Base-by-base conservation (phyloP, 1,140 invertebrate species). In the Mercenaria mercenaria region DNA sequence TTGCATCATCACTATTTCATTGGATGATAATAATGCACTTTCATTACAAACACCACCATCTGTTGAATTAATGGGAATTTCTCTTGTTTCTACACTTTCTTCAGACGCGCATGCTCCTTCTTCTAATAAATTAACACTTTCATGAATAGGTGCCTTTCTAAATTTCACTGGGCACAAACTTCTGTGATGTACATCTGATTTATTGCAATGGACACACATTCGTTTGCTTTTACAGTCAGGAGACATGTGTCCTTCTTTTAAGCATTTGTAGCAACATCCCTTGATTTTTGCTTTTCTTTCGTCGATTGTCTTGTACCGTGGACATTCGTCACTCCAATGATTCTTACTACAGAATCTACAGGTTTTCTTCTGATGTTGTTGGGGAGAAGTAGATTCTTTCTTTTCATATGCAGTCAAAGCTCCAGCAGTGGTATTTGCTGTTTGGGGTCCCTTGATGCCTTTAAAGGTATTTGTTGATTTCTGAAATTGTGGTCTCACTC, bases 1-100 rank as follows among this genome's bases (percentile, higher is more conserved):
- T 52, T 77, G 37, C 39, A 77, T 77, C 11, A 77, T 26, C 26
- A 77, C 74, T 23, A 26, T 43, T 77, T 77, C 74, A 37, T 41
- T 41, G 3, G 43, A 32, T 18, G 74, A 77, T 50, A 77, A 8
- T n/a, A 47, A 37, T 11, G 47, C 74, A 77, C 32, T 77, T 77
- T 77, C 39, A 26, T 32, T 41, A 32, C 11, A 13, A 20, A 6
- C 29, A 6, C 13, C 3, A 32, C 6, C 15, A 69, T 6, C 15
- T 34, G 67, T 69, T 15, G 43, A 47, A 47, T 47, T 6, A 8
- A 8, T 47, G 6, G 15, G 43, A 47, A 8, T 47, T 47, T 47
- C 43, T 15, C 15, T 47, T 47, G 6, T 6, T 47, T 47, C 43
- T 8, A 15, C 43, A 8, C 23, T n/a, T 15, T 23, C 52, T 56